Conservation (phyloP, 2,113 vertebrate genomes). For the Clinocottus analis region DNA sequence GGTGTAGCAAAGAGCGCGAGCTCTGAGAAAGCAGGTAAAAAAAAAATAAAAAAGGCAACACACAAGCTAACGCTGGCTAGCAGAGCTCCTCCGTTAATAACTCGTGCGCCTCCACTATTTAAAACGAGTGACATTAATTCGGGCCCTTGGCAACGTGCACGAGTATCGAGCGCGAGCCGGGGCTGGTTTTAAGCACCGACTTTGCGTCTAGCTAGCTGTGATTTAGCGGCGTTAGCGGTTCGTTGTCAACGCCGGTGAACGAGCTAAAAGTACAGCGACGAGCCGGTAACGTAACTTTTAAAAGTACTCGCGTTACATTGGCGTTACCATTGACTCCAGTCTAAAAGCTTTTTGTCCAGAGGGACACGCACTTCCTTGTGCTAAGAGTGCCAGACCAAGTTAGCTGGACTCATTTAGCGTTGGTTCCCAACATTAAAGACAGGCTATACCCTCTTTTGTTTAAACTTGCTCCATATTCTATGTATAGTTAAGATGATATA, state of each 20-base stretch:
- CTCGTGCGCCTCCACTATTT: not conserved
- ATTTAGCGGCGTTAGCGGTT: conserved; percentile 13
- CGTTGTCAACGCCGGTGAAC: conserved; percentile 6
- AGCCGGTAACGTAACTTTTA: not conserved
- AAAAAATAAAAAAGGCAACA: conserved; percentile 24
- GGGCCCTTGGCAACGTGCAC: accelerated
- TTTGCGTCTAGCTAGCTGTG: conserved; percentile 14
- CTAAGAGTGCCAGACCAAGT: not conserved
- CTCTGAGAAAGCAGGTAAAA: conserved; percentile 76
- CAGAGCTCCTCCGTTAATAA: not conserved
- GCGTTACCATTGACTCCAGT: not conserved
- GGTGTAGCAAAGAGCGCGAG: conserved; percentile 76
- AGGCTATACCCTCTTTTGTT: not conserved
- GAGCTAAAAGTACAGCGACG: conserved; percentile 6
- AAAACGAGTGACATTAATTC: not conserved
- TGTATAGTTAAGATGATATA: not conserved
- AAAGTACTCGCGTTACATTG: not conserved
- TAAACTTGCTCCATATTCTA: too few relatives aligned
- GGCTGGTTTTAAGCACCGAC: too few relatives aligned
- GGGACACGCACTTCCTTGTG: not conserved
- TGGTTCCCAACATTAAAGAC: not conserved
- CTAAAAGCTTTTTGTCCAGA: accelerated
- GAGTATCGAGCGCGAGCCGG: not conserved
- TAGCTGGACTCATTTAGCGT: not conserved
- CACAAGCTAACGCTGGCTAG: conserved; percentile 24